Percentiles rank a stretch among this genome's conserved stretches.
Evolutionary conservation across 2,888 invertebrate genomes (phyloP).

Genomic region (Folsomia manolachei): DNA sequence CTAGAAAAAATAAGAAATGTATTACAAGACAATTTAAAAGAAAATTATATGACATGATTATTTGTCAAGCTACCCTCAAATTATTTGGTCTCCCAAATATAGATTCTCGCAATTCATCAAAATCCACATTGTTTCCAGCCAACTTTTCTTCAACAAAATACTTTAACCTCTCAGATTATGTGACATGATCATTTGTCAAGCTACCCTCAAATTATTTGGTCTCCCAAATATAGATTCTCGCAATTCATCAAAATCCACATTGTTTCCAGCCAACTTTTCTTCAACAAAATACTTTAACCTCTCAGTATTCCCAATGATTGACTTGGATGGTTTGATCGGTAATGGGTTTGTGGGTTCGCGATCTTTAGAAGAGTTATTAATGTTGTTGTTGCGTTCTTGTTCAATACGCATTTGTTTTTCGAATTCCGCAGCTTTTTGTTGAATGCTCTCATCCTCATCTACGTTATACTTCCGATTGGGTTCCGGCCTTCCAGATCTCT

Average conservation of each 20-base stretch:
- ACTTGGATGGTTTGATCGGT: background rate
- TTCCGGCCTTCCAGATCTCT: too few species aligned
- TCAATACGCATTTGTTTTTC: background rate
- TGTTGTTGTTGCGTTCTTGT: background rate
- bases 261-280: background rate
- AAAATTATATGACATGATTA: background rate
- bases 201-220: constrained; percentile 42
- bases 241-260: constrained; percentile 22
- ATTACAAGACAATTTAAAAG: background rate
- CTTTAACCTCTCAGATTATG: background rate
- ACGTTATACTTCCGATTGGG: too few species aligned
- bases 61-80: constrained; percentile 34
- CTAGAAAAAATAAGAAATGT: constrained; percentile 26
- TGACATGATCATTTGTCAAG: too few species aligned
- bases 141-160: constrained; percentile 5
- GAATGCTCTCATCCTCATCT: background rate
- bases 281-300: too few species aligned
- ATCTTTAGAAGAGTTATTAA: background rate
- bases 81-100: constrained; percentile 27
- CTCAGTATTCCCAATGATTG: too few species aligned
- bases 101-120: constrained; percentile 23
- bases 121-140: constrained; percentile 15
- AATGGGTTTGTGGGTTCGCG: too few species aligned
- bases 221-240: constrained; percentile 18
- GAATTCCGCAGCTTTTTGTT: background rate